phyloP scores from a whole-genome alignment of 1,140 invertebrate species.

The Steinernema khuongi region DNA sequence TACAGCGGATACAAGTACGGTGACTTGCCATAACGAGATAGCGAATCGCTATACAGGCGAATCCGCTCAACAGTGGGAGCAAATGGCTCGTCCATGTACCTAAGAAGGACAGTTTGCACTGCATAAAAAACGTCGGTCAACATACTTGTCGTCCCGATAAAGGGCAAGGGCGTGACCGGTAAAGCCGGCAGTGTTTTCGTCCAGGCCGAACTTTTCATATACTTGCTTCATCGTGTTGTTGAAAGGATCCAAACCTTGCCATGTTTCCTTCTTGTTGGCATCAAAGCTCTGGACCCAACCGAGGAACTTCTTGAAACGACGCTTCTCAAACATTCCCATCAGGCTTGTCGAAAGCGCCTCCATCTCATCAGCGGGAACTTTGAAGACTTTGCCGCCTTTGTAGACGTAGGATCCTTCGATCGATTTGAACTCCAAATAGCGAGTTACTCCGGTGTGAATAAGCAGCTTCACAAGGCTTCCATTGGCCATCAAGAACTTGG shows the following conservation, averaged over 20 bases:
- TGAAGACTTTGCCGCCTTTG: slow-evolving; percentile 93
- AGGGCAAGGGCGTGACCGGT: slow-evolving; percentile 95
- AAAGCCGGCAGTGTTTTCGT: slow-evolving; percentile 95
- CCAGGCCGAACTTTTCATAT: slow-evolving; percentile 90
- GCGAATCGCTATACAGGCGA: slow-evolving; percentile 91
- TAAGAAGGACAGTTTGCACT: slow-evolving; percentile 43
- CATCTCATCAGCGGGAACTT: slow-evolving; percentile 97
- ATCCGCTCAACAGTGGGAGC: slow-evolving; percentile 83
- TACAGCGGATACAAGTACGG: slow-evolving; percentile 99
- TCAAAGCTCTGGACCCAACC: slow-evolving; percentile 89
- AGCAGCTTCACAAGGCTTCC: slow-evolving; percentile 85
- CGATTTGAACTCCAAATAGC: slow-evolving; percentile 98
- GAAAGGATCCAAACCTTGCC: slow-evolving; percentile 86
- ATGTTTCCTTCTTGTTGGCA: slow-evolving; percentile 82
- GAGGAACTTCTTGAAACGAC: slow-evolving; percentile 92
- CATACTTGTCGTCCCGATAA: slow-evolving; percentile 68
- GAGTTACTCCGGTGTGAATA: slow-evolving; percentile 96
- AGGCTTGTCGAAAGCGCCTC: slow-evolving; percentile 88
- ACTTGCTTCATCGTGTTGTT: slow-evolving; percentile 76
- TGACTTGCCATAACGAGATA: slow-evolving; percentile 94
- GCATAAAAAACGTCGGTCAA: slow-evolving; percentile 18
- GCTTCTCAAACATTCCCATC: slow-evolving; percentile 98
- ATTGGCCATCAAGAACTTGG: slow-evolving; percentile 99
- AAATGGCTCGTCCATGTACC: slow-evolving; percentile 75
- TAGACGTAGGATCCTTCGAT: slow-evolving; percentile 99